Conservation (phyloP, 2,797 vertebrate genomes). For the Sebastes itinus region DNA sequence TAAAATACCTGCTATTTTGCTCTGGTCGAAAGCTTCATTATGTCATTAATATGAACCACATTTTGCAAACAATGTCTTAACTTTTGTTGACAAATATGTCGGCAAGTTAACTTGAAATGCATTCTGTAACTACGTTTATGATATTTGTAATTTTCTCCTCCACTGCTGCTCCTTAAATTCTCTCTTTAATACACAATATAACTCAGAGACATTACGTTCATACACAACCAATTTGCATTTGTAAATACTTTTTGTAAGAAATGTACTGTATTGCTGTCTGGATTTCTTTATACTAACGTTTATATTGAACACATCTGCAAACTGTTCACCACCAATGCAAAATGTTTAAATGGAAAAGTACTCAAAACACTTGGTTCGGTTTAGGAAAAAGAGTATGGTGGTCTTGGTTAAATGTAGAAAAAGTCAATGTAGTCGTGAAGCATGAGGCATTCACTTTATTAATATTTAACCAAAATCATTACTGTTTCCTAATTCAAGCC, state of each 20-base stretch:
- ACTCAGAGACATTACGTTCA: background rate
- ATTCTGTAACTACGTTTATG: background rate
- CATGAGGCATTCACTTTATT: background rate
- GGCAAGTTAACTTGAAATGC: background rate
- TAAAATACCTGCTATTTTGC: background rate
- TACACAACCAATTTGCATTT: background rate
- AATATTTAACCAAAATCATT: background rate
- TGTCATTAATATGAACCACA: background rate
- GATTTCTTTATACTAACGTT: background rate
- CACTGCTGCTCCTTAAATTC: background rate
- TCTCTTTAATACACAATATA: background rate
- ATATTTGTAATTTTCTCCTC: background rate
- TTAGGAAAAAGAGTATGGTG: background rate
- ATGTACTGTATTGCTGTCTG: background rate
- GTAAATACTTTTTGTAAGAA: background rate
- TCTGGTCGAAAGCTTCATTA: rapidly evolving
- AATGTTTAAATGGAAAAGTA: background rate
- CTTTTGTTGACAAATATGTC: background rate
- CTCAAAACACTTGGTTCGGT: background rate
- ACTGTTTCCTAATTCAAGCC: background rate
- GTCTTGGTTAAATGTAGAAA: background rate
- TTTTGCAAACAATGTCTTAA: background rate
- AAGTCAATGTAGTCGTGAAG: background rate
- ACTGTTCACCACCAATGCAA: background rate
- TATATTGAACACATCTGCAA: background rate